A percentile compares a stretch with the other conserved stretches of the same genome.
These are phyloP conservation scores for Hymenopus coronatus DNA, from an alignment of 2,888 invertebrate genomes.

Conservation along the genomic window DNA sequence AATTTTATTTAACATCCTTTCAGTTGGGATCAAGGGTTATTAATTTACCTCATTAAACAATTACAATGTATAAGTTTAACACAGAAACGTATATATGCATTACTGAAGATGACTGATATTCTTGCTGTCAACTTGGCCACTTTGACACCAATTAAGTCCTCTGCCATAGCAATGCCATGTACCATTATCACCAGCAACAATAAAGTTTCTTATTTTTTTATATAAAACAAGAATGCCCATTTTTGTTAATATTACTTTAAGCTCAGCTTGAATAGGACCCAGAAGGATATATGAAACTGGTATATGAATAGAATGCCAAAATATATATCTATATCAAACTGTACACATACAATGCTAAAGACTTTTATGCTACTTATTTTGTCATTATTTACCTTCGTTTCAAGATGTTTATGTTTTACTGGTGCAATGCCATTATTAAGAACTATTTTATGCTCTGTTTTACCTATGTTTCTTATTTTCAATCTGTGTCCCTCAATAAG, in stretches of 20 bases:
- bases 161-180: background rate
- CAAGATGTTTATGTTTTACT: background rate
- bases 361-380: background rate
- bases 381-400: background rate
- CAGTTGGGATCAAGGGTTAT: background rate
- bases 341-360: background rate
- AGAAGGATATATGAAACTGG: background rate
- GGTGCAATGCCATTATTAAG: background rate
- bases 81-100: background rate
- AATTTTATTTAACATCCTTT: background rate
- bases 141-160: background rate
- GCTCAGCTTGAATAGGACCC: background rate
- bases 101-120: background rate
- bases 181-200: background rate
- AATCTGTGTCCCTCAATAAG: background rate
- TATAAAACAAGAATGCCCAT: background rate
- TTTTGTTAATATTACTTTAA: background rate
- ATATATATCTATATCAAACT: background rate
- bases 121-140: background rate
- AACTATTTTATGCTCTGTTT: background rate
- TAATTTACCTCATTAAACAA: conserved; percentile 7
- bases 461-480: background rate
- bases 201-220: background rate
- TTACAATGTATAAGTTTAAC: conserved; percentile 10
- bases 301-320: background rate